phyloP scores from a whole-genome alignment of 23 tunicate genomes.

The Ascidia mentula region DNA sequence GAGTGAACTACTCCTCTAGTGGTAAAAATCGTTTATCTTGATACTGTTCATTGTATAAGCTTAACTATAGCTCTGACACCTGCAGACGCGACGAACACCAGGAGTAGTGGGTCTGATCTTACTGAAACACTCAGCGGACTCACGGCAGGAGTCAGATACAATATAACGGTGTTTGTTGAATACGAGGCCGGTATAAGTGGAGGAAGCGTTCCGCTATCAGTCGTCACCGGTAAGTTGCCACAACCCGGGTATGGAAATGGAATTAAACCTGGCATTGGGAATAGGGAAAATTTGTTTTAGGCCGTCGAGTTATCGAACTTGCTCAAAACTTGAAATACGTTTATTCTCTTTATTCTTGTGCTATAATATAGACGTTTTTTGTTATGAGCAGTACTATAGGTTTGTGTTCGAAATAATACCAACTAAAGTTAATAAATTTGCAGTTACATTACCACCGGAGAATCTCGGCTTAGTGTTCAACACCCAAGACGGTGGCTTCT shows the following conservation, averaged over 20 bases:
- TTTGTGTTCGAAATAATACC: too few species aligned
- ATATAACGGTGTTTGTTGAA: slow-evolving; percentile 14
- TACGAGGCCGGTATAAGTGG: slow-evolving; percentile 14
- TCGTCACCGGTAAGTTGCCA: background rate
- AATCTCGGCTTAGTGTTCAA: background rate
- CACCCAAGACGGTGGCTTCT: background rate
- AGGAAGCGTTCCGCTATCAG: background rate
- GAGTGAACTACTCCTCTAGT: background rate
- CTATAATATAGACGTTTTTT: too few species aligned
- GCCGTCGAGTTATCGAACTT: too few species aligned
- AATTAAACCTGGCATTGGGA: too few species aligned
- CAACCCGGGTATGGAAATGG: too few species aligned
- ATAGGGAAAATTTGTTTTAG: too few species aligned
- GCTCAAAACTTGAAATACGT: too few species aligned
- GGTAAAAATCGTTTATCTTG: background rate
- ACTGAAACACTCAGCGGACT: background rate
- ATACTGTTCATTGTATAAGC: background rate
- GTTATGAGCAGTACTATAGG: background rate
- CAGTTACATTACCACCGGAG: background rate
- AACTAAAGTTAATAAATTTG: background rate
- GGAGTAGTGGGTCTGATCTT: background rate
- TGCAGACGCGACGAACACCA: background rate
- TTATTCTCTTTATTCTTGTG: too few species aligned
- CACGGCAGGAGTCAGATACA: slow-evolving; percentile 9
- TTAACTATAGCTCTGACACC: background rate